Evolutionary conservation across 1,140 invertebrate species (phyloP).

Genomic region (Musca domestica): DNA sequence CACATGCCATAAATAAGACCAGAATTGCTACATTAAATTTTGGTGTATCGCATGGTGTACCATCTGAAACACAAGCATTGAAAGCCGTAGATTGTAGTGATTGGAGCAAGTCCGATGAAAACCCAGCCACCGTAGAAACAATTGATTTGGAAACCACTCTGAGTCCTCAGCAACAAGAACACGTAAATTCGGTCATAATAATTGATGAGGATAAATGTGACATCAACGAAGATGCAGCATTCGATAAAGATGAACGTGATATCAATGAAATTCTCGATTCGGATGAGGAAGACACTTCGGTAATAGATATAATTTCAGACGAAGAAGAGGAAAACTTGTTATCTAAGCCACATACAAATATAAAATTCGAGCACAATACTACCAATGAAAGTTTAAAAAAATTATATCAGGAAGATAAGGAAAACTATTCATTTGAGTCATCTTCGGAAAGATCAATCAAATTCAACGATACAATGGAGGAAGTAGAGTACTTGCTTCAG

Average conservation of each 20-base stretch:
- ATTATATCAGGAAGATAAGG: conserved; percentile 18
- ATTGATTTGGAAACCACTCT: conserved; percentile 16
- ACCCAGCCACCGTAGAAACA: not conserved
- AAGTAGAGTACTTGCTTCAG: conserved; percentile 53
- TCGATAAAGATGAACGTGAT: not conserved
- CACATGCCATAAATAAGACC: not conserved
- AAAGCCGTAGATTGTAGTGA: not conserved
- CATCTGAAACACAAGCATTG: too few species aligned
- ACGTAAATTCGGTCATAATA: not conserved
- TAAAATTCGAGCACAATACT: not conserved
- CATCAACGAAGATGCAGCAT: not conserved
- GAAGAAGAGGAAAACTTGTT: not conserved
- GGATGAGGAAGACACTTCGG: not conserved
- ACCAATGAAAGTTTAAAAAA: not conserved
- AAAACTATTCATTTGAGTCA: not conserved
- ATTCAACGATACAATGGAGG: conserved; percentile 55
- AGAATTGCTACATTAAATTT: not conserved
- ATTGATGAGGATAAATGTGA: not conserved
- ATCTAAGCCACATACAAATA: not conserved
- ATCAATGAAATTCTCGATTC: not conserved
- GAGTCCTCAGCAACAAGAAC: not conserved
- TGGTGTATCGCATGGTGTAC: too few species aligned
- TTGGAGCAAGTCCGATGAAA: not conserved
- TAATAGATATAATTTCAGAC: conserved; percentile 18
- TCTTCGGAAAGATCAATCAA: conserved; percentile 33